Evolutionary conservation across 2,888 invertebrate species (phyloP).

Genomic region (Coelogynopora nodosa): DNA sequence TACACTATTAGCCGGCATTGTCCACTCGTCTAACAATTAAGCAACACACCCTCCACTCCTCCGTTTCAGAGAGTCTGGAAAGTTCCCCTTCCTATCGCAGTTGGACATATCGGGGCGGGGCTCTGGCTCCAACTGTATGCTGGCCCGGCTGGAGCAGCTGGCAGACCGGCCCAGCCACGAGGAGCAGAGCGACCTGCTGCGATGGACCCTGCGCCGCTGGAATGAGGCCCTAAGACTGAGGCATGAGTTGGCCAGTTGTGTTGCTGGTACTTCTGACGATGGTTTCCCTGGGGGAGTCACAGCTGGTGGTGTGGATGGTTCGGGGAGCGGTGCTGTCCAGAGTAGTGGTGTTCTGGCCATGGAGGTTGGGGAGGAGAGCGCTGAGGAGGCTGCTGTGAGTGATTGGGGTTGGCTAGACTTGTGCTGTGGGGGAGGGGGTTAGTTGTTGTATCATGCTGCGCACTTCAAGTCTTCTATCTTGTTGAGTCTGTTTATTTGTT

Average conservation of each 20-base stretch:
- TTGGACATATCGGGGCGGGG: background rate
- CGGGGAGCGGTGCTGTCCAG: background rate
- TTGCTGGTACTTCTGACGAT: background rate
- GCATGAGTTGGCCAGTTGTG: background rate
- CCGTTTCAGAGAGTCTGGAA: background rate
- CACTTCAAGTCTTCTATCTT: no score
- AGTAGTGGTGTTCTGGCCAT: background rate
- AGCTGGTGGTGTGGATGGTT: background rate
- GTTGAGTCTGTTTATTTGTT: no score
- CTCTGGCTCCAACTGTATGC: background rate
- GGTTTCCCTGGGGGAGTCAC: background rate
- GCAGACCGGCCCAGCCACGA: background rate
- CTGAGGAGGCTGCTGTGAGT: no score
- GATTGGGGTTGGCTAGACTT: no score
- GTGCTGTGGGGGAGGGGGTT: no score
- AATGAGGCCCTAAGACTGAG: background rate
- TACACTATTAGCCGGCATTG: no score
- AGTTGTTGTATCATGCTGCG: no score
- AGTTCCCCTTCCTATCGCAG: background rate
- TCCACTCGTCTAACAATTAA: no score
- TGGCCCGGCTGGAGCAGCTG: background rate
- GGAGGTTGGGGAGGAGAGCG: background rate
- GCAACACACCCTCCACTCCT: no score
- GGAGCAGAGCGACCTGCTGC: slow-evolving; percentile 13
- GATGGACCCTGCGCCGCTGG: background rate